Evolutionary conservation across 2,888 invertebrate genomes (phyloP).

Genomic region (Colletes collaris): DNA sequence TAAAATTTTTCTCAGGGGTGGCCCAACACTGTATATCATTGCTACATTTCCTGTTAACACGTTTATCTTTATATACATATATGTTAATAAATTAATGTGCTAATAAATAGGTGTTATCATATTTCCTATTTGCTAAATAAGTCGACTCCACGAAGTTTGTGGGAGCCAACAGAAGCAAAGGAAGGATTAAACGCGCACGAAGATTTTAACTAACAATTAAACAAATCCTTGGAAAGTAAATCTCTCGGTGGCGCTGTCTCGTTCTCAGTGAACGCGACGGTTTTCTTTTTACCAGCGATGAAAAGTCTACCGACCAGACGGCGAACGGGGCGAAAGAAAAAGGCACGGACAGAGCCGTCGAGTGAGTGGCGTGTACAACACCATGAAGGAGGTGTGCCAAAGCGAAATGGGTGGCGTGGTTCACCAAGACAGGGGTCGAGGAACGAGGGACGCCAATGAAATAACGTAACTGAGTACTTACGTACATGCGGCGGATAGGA

Average conservation of each 20-base stretch:
- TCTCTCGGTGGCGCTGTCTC: constrained; percentile 5
- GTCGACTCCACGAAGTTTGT: no score
- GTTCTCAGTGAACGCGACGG: background rate
- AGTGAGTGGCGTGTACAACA: constrained; percentile 38
- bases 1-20: no score
- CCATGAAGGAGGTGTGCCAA: constrained; percentile 48
- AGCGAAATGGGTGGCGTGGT: constrained; percentile 31
- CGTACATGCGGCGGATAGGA: constrained; percentile 49
- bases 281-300: constrained; percentile 17
- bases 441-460: constrained; percentile 43
- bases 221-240: constrained; percentile 18
- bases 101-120: no score
- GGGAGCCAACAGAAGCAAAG: no score
- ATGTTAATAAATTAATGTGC: no score
- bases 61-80: no score
- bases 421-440: constrained; percentile 3
- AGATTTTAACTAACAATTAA: constrained; percentile 33
- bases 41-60: no score
- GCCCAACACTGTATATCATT: no score
- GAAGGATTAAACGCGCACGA: no score
- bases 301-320: constrained; percentile 19
- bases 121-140: no score
- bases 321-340: background rate
- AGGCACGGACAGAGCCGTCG: constrained; percentile 11
- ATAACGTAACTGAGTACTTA: constrained; percentile 49